Conservation (phyloP, 1,140 invertebrate species). For the Macrobrachium nipponense region DNA sequence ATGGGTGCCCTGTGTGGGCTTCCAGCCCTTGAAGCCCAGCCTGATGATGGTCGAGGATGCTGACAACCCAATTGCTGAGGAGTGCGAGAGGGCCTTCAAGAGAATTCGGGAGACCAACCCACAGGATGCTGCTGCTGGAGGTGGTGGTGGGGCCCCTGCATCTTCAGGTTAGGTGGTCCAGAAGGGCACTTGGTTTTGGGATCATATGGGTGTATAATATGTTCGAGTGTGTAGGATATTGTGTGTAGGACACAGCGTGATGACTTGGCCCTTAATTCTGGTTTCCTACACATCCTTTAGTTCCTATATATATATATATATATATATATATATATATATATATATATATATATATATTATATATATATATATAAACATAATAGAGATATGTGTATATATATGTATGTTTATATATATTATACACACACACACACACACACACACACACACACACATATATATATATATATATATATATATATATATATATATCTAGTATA, state of each 20-base stretch:
- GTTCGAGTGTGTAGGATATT: too few relatives aligned
- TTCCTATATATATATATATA: not conserved
- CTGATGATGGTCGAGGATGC: slow-evolving; percentile 59
- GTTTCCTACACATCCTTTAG: too few relatives aligned
- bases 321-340: not conserved
- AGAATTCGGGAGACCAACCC: slow-evolving; percentile 1
- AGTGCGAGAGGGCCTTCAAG: slow-evolving; percentile 56
- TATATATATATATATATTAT: not conserved
- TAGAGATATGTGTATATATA: not conserved
- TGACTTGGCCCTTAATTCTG: too few relatives aligned
- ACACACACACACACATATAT: slow-evolving; percentile 9
- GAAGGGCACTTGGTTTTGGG: too few relatives aligned
- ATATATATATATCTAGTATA: not conserved
- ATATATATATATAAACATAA: not conserved
- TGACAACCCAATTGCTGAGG: slow-evolving; percentile 38
- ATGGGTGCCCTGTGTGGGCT: slow-evolving; percentile 67
- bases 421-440: not conserved
- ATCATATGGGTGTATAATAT: too few relatives aligned
- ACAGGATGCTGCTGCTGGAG: not conserved
- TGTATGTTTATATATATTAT: not conserved
- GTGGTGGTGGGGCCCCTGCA: not conserved
- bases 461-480: not conserved
- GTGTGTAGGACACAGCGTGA: too few relatives aligned
- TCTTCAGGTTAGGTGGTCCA: not conserved
- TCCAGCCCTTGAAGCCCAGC: slow-evolving; percentile 64